These are phyloP conservation scores for Strigamia transsilvanica DNA, from an alignment of 2,888 invertebrate species.

Conservation along the genomic window DNA sequence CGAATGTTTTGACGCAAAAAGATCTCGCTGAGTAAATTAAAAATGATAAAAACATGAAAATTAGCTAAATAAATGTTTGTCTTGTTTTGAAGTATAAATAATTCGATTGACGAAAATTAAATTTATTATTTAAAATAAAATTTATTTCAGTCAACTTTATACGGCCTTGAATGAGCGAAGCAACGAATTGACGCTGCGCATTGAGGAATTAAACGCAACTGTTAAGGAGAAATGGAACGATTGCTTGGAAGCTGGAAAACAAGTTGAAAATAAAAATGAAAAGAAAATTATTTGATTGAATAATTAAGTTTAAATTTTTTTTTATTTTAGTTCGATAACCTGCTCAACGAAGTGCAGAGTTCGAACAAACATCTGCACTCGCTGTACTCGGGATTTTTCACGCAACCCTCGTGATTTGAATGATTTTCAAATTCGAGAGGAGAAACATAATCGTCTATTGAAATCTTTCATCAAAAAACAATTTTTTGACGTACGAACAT, in stretches of 20 bases:
- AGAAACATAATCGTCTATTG: neutral
- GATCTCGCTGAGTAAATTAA: neutral
- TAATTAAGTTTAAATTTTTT: neutral
- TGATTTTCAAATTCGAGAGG: neutral
- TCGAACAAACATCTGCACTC: neutral
- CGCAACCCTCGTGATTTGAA: neutral
- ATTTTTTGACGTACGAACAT: neutral
- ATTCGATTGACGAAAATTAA: no score
- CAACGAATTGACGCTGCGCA: neutral
- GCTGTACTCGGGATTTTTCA: neutral
- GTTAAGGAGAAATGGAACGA: neutral
- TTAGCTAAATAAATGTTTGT: neutral
- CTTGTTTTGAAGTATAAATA: neutral
- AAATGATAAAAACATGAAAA: neutral
- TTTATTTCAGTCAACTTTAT: neutral
- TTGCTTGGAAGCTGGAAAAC: conserved; percentile 7
- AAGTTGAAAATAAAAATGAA: neutral
- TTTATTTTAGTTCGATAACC: neutral
- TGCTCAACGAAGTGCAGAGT: neutral
- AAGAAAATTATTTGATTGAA: neutral
- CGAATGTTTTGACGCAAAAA: neutral
- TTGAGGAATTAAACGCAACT: neutral
- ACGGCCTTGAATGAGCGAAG: neutral
- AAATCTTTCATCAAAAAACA: neutral
- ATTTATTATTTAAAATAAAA: no score